Evolutionary conservation across 2,113 vertebrate genomes (phyloP).

Genomic region (Harpagus bidentatus): DNA sequence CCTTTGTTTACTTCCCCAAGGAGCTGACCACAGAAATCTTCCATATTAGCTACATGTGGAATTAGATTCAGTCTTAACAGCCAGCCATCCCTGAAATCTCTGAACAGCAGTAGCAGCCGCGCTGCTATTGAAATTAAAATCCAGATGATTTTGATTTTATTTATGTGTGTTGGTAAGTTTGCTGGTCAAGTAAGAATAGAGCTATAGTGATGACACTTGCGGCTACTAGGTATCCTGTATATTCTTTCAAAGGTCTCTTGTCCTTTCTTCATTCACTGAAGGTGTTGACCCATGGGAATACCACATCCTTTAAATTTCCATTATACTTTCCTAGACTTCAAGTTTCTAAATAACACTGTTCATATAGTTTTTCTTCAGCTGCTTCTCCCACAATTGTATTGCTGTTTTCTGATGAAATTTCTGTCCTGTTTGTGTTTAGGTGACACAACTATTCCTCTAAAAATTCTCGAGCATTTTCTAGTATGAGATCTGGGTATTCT

Average conservation of each 20-base stretch:
- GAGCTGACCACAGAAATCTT: neutral
- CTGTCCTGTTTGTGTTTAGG: neutral
- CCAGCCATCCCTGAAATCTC: neutral
- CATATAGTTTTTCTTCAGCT: neutral
- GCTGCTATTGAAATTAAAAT: neutral
- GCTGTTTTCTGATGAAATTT: neutral
- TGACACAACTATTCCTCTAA: neutral
- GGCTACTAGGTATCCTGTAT: neutral
- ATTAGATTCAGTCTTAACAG: neutral
- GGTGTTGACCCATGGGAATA: neutral
- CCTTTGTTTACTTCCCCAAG: neutral
- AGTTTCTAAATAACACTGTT: neutral
- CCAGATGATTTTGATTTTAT: neutral
- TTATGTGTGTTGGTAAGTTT: neutral
- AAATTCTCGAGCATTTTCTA: neutral
- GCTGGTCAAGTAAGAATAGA: neutral
- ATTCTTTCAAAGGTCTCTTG: neutral
- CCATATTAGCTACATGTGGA: neutral
- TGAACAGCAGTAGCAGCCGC: neutral
- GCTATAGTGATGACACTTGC: neutral
- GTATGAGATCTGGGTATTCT: neutral
- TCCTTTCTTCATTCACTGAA: neutral
- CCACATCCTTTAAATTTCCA: neutral
- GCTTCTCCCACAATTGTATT: neutral
- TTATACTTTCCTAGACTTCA: neutral